Base-by-base conservation (phyloP, 2,113 vertebrate genomes). In the Notothenia rossii region DNA sequence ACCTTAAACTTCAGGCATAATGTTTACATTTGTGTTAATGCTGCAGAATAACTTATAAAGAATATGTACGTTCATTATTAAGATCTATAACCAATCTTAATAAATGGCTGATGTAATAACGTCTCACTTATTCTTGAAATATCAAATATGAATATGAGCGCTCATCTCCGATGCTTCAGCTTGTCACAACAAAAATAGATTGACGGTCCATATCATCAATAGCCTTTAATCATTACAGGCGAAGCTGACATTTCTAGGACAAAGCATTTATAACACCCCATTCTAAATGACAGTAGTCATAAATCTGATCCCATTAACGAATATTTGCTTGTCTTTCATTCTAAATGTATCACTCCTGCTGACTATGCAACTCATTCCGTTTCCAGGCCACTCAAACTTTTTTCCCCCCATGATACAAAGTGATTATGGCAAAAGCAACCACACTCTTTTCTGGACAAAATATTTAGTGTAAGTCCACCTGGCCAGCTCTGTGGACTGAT, bases 401-500 rank as follows among this genome's bases (percentile, higher is more conserved):
- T 63, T 49, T 15, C 10, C 3, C 22, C 22, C 53, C 6, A 29
- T 58, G 55, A 62, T 4, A 22, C n/a, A 29, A 18, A 33, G 17
- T 71, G 56, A 78, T 50, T 67, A 55, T 45, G 13, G 45, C 25
- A 13, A 8, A 59, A 40, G 1, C 45, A 66, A 46, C 29, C n/a
- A n/a, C 69, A 36, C 69, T 72, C 67, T 62, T 61, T 36, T 71
- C 60, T n/a, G 45, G 50, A 78, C 72, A 80, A 64, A 66, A 70
- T 68, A 54, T 71, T 67, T 59, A 2, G 53, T 78, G 29, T 81
- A 70, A 80, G 81, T 69, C 76, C 60, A 80, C 79, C 40, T 75
- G 80, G 72, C 64, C 75, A 72, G 77, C 65, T 72, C 77, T 83
- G 75, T 83, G 77, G 74, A 77, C 72, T 51, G 63, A 82, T 75